A percentile compares a stretch with the other conserved stretches of the same genome.
phyloP scores from a whole-genome alignment of 1,140 invertebrate species.

The Drosophila bocqueti region DNA sequence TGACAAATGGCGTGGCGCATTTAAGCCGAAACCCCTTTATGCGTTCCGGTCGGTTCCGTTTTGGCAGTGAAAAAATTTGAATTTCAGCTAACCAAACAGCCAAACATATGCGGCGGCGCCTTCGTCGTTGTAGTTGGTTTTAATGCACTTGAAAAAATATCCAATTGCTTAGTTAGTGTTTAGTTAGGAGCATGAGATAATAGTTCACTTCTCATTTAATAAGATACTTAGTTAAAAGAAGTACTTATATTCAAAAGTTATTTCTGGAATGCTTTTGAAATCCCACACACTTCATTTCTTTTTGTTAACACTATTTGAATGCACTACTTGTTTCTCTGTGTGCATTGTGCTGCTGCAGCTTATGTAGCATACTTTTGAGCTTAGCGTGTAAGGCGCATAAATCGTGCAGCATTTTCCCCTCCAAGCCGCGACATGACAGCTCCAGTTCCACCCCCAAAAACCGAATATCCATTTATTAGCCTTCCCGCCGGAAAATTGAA shows the following conservation, averaged over 20 bases:
- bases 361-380: constrained; percentile 80
- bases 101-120: constrained; percentile 65
- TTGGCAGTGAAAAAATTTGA: constrained; percentile 75
- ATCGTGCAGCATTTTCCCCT: constrained; percentile 56
- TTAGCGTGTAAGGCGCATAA: constrained; percentile 80
- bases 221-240: too few relatives aligned
- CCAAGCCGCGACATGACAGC: constrained; percentile 57
- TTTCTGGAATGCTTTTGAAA: not conserved
- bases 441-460: constrained; percentile 18
- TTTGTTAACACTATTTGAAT: not conserved
- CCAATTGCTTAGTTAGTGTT: not conserved
- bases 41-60: constrained; percentile 33
- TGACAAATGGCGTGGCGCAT: constrained; percentile 83
- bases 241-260: too few relatives aligned
- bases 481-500: constrained; percentile 70
- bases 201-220: not conserved
- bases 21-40: constrained; percentile 77
- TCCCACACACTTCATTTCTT: not conserved
- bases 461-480: constrained; percentile 76
- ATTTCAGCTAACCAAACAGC: constrained; percentile 76
- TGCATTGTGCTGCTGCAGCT: constrained; percentile 58
- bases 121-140: constrained; percentile 10
- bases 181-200: not conserved
- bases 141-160: constrained; percentile 27
- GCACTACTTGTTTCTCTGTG: constrained; percentile 1